phyloP scores from a whole-genome alignment of 2,888 invertebrate genomes.

The Dryomyza anilis region DNA sequence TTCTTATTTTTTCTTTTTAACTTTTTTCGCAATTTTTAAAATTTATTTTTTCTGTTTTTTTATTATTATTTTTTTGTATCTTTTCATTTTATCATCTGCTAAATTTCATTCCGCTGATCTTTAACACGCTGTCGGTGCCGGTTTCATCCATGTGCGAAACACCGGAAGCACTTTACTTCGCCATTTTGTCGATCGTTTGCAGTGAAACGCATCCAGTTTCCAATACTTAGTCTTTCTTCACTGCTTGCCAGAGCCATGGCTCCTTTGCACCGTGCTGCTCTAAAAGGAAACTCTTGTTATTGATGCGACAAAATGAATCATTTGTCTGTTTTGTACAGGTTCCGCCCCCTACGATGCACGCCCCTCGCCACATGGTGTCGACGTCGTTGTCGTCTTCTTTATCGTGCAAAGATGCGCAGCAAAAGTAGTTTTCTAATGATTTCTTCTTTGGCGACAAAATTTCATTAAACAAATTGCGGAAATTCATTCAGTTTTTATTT shows the following conservation, averaged over 20 bases:
- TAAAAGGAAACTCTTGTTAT: slow-evolving; percentile 27
- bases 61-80: too few relatives aligned
- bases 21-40: too few relatives aligned
- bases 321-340: neutral
- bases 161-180: slow-evolving; percentile 16
- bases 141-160: neutral
- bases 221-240: neutral
- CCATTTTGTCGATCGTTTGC: slow-evolving; percentile 13
- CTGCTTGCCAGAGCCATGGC: neutral
- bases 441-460: slow-evolving; percentile 15
- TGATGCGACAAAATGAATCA: slow-evolving; percentile 29
- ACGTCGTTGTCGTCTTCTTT: neutral
- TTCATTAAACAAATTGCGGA: slow-evolving; percentile 21
- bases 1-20: too few relatives aligned
- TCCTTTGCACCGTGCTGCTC: neutral
- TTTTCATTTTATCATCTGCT: too few relatives aligned
- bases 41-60: too few relatives aligned
- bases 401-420: too few relatives aligned
- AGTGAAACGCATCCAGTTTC: neutral
- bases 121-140: neutral
- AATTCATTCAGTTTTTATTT: neutral
- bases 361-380: too few relatives aligned
- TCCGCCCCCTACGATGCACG: too few relatives aligned
- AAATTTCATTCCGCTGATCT: neutral
- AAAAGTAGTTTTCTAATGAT: slow-evolving; percentile 19